Conservation (phyloP, 2,797 vertebrate species). For the Melanotaenia pygmaea region DNA sequence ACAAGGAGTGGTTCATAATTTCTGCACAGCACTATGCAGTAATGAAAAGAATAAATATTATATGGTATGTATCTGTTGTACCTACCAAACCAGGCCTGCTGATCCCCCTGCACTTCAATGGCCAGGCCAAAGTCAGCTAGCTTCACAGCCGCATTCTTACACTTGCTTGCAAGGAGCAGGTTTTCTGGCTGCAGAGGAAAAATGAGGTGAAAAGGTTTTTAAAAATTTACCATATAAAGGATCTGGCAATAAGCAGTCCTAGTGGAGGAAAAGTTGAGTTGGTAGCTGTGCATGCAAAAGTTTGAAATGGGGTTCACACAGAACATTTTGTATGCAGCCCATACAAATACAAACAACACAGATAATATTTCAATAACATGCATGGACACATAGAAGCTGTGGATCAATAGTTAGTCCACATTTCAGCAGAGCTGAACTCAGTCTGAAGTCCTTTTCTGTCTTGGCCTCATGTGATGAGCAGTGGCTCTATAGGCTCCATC, state of each 20-base stretch:
- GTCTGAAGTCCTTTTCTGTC: conserved; percentile 36
- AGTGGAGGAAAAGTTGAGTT: conserved; percentile 8
- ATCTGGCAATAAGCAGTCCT: background rate
- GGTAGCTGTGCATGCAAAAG: conserved; percentile 29
- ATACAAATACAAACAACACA: background rate
- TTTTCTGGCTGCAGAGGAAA: conserved; percentile 89
- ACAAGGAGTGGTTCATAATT: background rate
- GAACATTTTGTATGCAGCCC: conserved; percentile 16
- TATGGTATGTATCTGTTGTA: conserved; percentile 11
- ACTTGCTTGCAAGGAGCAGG: conserved; percentile 96
- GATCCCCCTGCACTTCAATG: conserved; percentile 97
- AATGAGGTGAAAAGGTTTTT: conserved; percentile 27
- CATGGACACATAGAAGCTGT: background rate
- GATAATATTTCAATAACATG: background rate
- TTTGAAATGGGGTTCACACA: background rate
- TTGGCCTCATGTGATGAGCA: conserved; percentile 36
- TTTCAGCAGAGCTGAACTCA: conserved; percentile 20
- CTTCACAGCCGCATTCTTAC: conserved; percentile 96
- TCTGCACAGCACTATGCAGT: background rate
- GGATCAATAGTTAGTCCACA: conserved; percentile 7
- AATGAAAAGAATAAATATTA: background rate
- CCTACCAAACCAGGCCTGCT: conserved; percentile 98
- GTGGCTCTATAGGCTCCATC: conserved; percentile 58
- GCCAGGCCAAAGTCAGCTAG: conserved; percentile 96
- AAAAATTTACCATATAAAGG: background rate